phyloP scores from a whole-genome alignment of 1,140 invertebrate genomes.

The Lepidurus arcticus region DNA sequence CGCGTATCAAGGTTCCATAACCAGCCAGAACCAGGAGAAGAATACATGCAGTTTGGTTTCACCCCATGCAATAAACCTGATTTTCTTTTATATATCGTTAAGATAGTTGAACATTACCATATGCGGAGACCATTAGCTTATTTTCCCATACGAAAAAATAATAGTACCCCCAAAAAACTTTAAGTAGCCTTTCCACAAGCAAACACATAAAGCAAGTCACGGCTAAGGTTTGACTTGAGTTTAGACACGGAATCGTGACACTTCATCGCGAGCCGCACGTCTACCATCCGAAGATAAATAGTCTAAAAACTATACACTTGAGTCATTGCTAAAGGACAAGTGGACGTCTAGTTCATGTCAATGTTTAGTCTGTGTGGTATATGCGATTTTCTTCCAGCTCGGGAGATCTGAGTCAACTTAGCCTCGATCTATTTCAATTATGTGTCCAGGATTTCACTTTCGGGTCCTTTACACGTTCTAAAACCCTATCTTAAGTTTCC shows the following conservation, averaged over 20 bases:
- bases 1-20: neutral
- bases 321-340: neutral
- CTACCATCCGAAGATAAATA: neutral
- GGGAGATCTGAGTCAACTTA: neutral
- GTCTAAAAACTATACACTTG: neutral
- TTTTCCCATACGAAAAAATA: neutral
- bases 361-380: slow-evolving; percentile 5
- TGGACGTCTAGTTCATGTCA: neutral
- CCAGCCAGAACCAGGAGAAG: neutral
- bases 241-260: neutral
- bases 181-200: neutral
- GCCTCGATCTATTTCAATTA: neutral
- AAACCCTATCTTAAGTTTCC: no score
- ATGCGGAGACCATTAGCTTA: neutral
- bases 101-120: neutral
- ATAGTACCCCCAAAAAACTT: neutral
- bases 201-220: neutral
- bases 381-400: neutral
- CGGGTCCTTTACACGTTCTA: no score
- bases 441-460: no score
- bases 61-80: neutral
- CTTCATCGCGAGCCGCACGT: neutral
- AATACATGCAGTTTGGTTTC: neutral
- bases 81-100: neutral
- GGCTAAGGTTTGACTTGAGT: neutral